phyloP scores from a whole-genome alignment of 2,113 vertebrate species.

The Patagioenas fasciata region DNA sequence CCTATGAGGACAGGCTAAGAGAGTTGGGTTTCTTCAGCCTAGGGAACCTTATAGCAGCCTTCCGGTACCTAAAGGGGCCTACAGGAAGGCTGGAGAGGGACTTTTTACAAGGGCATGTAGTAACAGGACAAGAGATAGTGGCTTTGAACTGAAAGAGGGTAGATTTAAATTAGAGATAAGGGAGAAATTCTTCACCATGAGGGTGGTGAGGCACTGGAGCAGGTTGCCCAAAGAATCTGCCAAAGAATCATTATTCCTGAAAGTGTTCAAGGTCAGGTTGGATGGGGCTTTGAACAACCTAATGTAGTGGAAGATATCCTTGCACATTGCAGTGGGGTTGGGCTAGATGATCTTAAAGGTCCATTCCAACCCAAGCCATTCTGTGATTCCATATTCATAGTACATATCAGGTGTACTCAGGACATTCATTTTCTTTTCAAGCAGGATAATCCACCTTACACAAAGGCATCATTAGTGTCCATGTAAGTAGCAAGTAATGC shows the following conservation, averaged over 20 bases:
- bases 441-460: neutral
- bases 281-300: neutral
- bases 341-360: neutral
- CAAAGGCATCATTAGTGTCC: neutral
- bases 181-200: neutral
- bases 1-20: neutral
- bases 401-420: neutral
- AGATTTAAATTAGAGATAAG: neutral
- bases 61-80: neutral
- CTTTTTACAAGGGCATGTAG: neutral
- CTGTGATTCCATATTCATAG: neutral
- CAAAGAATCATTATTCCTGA: neutral
- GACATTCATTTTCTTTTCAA: neutral
- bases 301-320: neutral
- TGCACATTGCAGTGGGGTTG: neutral
- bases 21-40: neutral
- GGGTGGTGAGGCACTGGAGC: neutral
- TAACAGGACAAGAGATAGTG: neutral
- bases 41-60: neutral
- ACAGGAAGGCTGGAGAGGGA: neutral
- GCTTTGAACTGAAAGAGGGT: neutral
- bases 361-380: neutral
- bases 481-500: rapidly evolving
- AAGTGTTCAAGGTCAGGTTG: neutral
- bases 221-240: neutral